Evolutionary conservation across 2,113 vertebrate species (phyloP).

Genomic region (Pluvialis apricaria): DNA sequence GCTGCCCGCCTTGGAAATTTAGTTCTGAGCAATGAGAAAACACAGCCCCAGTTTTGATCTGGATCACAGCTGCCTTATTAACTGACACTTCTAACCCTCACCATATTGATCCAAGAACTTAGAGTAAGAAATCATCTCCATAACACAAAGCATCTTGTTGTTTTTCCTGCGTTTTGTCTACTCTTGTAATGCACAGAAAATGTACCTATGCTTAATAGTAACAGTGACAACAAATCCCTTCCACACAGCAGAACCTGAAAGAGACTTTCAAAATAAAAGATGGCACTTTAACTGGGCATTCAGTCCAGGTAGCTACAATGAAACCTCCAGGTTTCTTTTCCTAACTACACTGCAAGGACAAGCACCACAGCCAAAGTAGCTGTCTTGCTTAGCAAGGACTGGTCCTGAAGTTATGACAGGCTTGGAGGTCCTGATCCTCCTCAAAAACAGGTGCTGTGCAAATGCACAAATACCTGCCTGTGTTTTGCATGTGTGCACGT

Average conservation of each 20-base stretch:
- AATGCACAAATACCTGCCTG: background rate
- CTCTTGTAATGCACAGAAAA: background rate
- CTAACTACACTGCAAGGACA: background rate
- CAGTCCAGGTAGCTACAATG: background rate
- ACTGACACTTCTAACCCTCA: background rate
- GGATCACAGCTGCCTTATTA: background rate
- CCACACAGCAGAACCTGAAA: background rate
- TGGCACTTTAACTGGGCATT: background rate
- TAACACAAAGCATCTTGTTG: background rate
- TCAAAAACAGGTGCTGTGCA: background rate
- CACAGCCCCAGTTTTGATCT: background rate
- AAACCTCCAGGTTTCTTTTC: background rate
- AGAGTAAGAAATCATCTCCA: background rate
- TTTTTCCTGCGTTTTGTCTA: background rate
- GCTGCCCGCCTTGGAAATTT: background rate
- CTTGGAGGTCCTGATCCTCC: background rate
- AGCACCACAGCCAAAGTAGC: background rate
- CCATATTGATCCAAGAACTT: rapidly evolving
- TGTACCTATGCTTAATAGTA: background rate
- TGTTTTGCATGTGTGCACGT: rapidly evolving
- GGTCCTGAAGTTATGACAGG: background rate
- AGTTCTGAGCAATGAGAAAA: background rate
- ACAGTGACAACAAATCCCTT: background rate
- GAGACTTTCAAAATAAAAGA: background rate
- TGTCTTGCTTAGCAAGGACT: background rate